Evolutionary conservation across 2,113 vertebrate species (phyloP).

Genomic region (Setophaga coronata): DNA sequence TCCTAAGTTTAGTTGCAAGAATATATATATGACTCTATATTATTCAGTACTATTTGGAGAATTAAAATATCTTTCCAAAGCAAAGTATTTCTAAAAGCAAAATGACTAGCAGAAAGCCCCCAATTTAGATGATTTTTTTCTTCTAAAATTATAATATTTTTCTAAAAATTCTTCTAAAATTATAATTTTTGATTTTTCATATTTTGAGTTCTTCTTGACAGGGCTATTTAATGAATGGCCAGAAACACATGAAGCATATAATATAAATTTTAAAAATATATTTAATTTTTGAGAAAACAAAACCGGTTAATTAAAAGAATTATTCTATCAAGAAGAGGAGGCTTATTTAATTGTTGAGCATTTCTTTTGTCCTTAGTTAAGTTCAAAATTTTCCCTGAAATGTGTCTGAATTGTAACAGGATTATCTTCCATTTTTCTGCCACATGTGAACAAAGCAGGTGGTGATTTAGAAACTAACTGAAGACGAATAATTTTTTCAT

Average conservation of each 20-base stretch:
- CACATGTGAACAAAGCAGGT: fast-evolving
- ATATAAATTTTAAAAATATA: neutral
- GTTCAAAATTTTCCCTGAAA: neutral
- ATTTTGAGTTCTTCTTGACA: neutral
- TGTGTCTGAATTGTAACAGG: neutral
- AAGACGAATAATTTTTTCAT: neutral
- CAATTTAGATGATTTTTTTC: neutral
- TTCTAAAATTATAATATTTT: neutral
- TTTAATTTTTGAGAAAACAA: neutral
- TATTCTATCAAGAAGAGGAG: neutral
- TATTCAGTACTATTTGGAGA: neutral
- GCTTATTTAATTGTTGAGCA: neutral
- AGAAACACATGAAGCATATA: neutral
- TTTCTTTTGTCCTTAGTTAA: neutral
- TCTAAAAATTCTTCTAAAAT: neutral
- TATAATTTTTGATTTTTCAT: neutral
- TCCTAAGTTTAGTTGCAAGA: neutral
- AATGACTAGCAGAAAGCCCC: neutral
- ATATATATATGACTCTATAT: neutral
- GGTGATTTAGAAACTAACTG: neutral
- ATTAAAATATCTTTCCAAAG: neutral
- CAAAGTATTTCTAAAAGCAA: neutral
- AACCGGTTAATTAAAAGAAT: neutral
- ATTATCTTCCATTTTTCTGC: neutral
- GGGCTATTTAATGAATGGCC: neutral